Percentiles rank a stretch among this genome's conserved stretches.
Conservation (phyloP, 1,140 invertebrate genomes). For the Caligus rogercresseyi region DNA sequence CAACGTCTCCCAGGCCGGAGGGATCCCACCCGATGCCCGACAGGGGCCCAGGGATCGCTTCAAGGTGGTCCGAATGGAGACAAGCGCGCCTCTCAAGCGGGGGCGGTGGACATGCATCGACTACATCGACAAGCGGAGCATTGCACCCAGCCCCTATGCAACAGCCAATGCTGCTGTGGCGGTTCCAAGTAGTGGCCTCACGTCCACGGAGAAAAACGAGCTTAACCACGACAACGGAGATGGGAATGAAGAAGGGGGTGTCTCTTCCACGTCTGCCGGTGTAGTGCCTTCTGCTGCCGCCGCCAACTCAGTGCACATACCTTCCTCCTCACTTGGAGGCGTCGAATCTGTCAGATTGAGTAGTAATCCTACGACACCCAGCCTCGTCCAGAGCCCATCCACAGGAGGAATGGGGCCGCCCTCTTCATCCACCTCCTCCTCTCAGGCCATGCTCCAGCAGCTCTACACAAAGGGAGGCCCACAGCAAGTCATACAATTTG, state of each 20-base stretch:
- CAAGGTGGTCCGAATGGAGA: slow-evolving; percentile 90
- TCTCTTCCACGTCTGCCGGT: background rate
- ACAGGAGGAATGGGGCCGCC: background rate
- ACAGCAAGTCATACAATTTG: background rate
- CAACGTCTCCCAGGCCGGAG: background rate
- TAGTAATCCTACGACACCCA: background rate
- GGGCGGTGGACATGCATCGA: slow-evolving; percentile 91
- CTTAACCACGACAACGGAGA: background rate
- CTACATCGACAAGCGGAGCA: slow-evolving; percentile 46
- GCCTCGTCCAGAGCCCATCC: background rate
- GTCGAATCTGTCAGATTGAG: background rate
- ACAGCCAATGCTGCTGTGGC: background rate
- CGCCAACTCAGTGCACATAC: background rate
- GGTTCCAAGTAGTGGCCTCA: background rate
- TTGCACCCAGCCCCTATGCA: background rate
- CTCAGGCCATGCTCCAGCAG: background rate
- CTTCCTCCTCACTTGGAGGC: background rate
- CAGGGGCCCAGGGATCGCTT: slow-evolving; percentile 38
- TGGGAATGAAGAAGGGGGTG: background rate
- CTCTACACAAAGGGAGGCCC: background rate
- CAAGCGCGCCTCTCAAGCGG: slow-evolving; percentile 75
- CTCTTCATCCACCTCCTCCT: background rate
- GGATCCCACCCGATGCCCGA: background rate
- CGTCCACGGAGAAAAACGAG: background rate
- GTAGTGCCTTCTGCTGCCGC: background rate